Conservation (phyloP, 1,140 invertebrate species). For the Rhopalosiphum maidis region DNA sequence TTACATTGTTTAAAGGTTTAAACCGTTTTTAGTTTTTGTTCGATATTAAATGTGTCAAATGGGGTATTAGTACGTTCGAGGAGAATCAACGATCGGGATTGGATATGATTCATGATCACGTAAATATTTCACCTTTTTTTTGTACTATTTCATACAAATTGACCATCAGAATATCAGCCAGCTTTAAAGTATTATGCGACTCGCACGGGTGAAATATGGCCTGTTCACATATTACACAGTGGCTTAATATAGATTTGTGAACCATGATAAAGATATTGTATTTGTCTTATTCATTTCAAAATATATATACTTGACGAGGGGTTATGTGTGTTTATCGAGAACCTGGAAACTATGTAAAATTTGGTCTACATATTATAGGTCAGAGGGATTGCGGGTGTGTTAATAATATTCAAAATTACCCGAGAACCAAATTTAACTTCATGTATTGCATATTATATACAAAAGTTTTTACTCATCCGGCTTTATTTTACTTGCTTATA, state of each 20-base stretch:
- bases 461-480: neutral
- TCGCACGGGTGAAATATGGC: neutral
- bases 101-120: neutral
- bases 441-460: neutral
- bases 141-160: neutral
- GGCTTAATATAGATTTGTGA: neutral
- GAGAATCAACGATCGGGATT: neutral
- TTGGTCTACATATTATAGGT: neutral
- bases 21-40: neutral
- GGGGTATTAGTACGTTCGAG: neutral
- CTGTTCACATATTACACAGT: neutral
- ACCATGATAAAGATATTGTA: neutral
- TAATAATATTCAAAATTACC: neutral
- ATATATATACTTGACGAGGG: neutral
- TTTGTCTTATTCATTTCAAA: neutral
- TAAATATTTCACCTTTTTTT: neutral
- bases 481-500: neutral
- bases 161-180: neutral
- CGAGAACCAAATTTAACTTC: neutral
- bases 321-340: neutral
- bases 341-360: neutral
- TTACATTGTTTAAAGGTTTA: constrained; percentile 13
- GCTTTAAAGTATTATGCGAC: neutral
- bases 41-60: neutral
- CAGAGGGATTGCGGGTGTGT: neutral